These are phyloP conservation scores for Caenorhabditis macrosperma DNA, from an alignment of 2,888 invertebrate species.

Conservation along the genomic window DNA sequence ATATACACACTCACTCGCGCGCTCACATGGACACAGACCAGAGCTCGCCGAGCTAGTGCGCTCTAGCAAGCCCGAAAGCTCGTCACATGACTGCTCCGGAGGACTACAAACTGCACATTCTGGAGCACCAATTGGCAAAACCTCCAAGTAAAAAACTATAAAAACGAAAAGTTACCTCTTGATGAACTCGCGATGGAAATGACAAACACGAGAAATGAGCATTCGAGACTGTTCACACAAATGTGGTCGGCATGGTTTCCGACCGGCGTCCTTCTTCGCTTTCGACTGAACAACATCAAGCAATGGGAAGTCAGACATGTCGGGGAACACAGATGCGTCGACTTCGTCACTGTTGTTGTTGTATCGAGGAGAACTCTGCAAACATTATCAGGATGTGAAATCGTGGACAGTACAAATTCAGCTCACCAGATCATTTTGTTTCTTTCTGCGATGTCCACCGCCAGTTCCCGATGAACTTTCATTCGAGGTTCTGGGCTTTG, in stretches of 20 bases:
- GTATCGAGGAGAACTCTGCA: slow-evolving; percentile 53
- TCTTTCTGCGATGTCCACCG: slow-evolving; percentile 42
- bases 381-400: not conserved
- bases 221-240: slow-evolving; percentile 59
- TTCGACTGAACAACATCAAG: slow-evolving; percentile 56
- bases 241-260: slow-evolving; percentile 59
- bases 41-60: slow-evolving; percentile 40
- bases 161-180: slow-evolving; percentile 44
- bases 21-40: slow-evolving; percentile 33
- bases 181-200: slow-evolving; percentile 54
- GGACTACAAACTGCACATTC: not conserved
- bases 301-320: slow-evolving; percentile 58
- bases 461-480: slow-evolving; percentile 18
- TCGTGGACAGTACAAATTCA: not conserved
- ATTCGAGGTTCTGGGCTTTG: slow-evolving; percentile 44
- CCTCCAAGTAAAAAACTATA: not conserved
- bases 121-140: not conserved
- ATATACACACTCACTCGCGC: slow-evolving; percentile 26
- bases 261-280: slow-evolving; percentile 56
- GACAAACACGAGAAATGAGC: slow-evolving; percentile 57
- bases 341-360: slow-evolving; percentile 33
- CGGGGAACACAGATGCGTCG: slow-evolving; percentile 43
- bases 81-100: slow-evolving; percentile 31
- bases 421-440: slow-evolving; percentile 46
- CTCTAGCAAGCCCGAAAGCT: slow-evolving; percentile 25